phyloP scores from a whole-genome alignment of 2,797 vertebrate genomes.

The Chromis chromis region DNA sequence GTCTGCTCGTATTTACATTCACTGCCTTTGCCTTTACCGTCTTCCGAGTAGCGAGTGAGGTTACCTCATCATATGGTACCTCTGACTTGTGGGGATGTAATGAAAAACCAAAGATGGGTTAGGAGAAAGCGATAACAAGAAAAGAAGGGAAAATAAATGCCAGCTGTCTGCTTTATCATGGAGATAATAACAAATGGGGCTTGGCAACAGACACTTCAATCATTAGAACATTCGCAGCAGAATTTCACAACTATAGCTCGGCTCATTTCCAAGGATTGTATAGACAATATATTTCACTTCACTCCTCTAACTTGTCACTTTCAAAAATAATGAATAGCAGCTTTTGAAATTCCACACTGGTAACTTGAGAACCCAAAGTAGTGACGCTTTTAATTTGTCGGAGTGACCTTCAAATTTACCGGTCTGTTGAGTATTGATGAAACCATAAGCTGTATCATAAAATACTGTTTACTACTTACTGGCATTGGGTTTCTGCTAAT shows the following conservation, averaged over 20 bases:
- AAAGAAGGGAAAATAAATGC: constrained; percentile 64
- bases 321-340: constrained; percentile 20
- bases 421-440: constrained; percentile 51
- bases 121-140: constrained; percentile 31
- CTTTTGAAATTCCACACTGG: constrained; percentile 33
- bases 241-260: constrained; percentile 33
- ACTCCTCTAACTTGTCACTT: constrained; percentile 11
- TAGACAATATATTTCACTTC: constrained; percentile 44
- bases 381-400: constrained; percentile 56
- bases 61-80: constrained; percentile 33
- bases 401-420: constrained; percentile 60
- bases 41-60: constrained; percentile 23
- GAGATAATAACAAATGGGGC: constrained; percentile 48
- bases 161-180: constrained; percentile 70
- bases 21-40: background rate
- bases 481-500: constrained; percentile 26
- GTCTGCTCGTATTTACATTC: constrained; percentile 39
- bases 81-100: constrained; percentile 35
- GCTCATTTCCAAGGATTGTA: constrained; percentile 52
- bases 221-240: constrained; percentile 58
- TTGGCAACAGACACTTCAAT: constrained; percentile 59
- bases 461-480: constrained; percentile 35
- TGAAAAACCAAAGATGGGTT: constrained; percentile 46
- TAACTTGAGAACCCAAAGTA: constrained; percentile 15
- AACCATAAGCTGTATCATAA: constrained; percentile 51